Percentiles rank a stretch among this genome's conserved stretches.
Evolutionary conservation across 2,113 vertebrate species (phyloP).

Genomic region (Todiramphus saurophagus): DNA sequence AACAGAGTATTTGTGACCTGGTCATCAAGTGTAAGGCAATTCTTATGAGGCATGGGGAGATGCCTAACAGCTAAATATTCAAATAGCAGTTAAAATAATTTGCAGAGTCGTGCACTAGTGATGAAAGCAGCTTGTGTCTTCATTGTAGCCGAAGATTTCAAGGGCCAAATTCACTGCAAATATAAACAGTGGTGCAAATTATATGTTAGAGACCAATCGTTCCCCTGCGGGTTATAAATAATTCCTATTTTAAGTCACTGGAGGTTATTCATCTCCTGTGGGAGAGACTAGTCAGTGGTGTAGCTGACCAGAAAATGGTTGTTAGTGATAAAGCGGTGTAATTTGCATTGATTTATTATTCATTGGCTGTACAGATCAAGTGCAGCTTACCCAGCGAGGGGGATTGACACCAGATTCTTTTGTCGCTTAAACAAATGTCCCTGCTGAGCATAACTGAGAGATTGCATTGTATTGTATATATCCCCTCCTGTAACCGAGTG

Average conservation of each 20-base stretch:
- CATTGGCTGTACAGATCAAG: constrained; percentile 46
- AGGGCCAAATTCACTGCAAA: constrained; percentile 16
- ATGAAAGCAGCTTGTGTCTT: constrained; percentile 3
- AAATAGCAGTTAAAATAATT: constrained; percentile 2
- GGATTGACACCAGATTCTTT: constrained; percentile 30
- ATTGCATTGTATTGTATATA: neutral
- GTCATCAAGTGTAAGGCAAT: neutral
- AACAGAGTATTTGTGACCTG: neutral
- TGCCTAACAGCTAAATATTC: neutral
- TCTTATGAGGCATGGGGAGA: neutral
- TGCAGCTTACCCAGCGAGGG: neutral
- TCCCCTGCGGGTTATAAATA: constrained; percentile 43
- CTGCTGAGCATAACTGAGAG: constrained; percentile 14
- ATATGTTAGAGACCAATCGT: constrained; percentile 9
- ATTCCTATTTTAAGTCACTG: constrained; percentile 42
- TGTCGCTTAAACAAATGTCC: constrained; percentile 16
- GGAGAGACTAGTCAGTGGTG: constrained; percentile 24
- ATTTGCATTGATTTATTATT: constrained; percentile 70
- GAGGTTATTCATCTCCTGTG: constrained; percentile 37
- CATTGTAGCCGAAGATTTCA: neutral
- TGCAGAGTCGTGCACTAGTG: neutral
- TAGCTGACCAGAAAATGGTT: constrained; percentile 62
- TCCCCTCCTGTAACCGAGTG: neutral
- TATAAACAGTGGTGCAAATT: constrained; percentile 15
- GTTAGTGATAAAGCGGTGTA: constrained; percentile 53